Conservation (phyloP, 2,797 vertebrate species). For the Amniataba percoides region DNA sequence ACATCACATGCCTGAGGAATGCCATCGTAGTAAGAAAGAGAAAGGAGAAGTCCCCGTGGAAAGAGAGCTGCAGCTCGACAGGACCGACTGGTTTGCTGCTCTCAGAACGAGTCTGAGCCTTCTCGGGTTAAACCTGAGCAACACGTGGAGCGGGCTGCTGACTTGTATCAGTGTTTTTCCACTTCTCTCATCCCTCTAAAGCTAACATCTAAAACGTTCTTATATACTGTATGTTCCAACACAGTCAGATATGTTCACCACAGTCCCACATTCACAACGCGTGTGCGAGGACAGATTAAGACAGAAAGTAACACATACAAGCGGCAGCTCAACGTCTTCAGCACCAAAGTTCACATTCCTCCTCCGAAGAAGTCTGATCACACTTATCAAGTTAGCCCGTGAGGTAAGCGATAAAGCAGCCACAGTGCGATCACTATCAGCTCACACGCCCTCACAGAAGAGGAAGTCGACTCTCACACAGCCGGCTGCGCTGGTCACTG, state of each 20-base stretch:
- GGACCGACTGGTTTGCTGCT: constrained; percentile 60
- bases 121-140: constrained; percentile 59
- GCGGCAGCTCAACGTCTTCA: neutral
- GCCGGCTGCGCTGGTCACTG: neutral
- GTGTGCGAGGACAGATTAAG: neutral
- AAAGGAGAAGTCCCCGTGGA: constrained; percentile 33
- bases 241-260: neutral
- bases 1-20: constrained; percentile 64
- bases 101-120: constrained; percentile 6
- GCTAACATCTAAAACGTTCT: neutral
- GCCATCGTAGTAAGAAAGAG: constrained; percentile 21
- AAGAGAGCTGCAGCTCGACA: constrained; percentile 56
- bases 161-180: constrained; percentile 18
- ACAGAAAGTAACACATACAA: neutral
- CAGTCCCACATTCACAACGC: neutral
- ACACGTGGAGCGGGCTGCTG: neutral
- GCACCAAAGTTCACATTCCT: constrained; percentile 50
- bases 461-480: constrained; percentile 54
- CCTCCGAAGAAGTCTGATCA: constrained; percentile 43
- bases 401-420: constrained; percentile 50
- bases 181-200: neutral
- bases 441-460: constrained; percentile 57
- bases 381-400: constrained; percentile 49
- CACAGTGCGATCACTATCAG: constrained; percentile 54
- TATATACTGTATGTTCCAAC: too few species aligned